phyloP scores from a whole-genome alignment of 1,140 invertebrate species.

The Protaetia brevitarsis region DNA sequence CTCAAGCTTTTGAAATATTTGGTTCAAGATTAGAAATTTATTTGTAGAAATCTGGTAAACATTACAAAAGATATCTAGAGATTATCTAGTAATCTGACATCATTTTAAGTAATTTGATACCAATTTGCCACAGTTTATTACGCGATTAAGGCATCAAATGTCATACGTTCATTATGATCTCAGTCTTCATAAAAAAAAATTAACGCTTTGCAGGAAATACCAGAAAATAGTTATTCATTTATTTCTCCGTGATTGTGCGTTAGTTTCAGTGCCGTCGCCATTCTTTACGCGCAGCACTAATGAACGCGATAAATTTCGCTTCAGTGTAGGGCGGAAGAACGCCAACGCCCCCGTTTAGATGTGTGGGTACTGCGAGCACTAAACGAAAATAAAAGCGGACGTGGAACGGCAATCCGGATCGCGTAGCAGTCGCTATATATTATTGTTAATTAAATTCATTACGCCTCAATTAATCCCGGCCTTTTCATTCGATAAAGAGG shows the following conservation, averaged over 20 bases:
- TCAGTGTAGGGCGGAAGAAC: neutral
- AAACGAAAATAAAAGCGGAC: constrained; percentile 4
- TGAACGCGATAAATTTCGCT: constrained; percentile 16
- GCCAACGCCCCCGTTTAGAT: neutral
- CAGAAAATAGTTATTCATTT: neutral
- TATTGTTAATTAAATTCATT: constrained; percentile 19
- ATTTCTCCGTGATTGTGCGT: neutral
- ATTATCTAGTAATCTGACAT: no score
- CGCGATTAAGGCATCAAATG: no score
- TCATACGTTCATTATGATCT: no score
- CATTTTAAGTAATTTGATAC: no score
- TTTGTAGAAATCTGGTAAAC: no score
- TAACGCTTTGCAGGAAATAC: no score
- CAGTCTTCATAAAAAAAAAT: no score
- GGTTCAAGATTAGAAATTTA: no score
- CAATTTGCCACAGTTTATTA: no score
- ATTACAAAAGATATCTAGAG: no score
- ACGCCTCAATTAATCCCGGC: constrained; percentile 15
- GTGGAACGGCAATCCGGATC: constrained; percentile 8
- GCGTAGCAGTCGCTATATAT: constrained; percentile 12
- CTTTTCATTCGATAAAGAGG: neutral
- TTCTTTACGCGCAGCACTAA: constrained; percentile 7
- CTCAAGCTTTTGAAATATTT: no score
- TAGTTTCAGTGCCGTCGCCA: neutral
- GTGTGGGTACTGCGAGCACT: neutral